Percentiles rank a stretch among this genome's conserved stretches.
Evolutionary conservation across 2,888 invertebrate species (phyloP).

Genomic region (Nephrotoma appendiculata): DNA sequence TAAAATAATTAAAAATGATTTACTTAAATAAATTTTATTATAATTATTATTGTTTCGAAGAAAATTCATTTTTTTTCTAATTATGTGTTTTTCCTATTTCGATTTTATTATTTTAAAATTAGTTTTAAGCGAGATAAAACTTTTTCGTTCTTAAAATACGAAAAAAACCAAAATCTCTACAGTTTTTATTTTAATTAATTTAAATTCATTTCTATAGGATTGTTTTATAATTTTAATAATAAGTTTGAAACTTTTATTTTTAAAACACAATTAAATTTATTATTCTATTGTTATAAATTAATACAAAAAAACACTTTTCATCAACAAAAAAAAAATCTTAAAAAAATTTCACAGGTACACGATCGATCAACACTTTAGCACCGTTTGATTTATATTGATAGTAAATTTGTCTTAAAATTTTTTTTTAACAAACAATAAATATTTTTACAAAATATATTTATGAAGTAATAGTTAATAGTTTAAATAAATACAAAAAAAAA

Average conservation of each 20-base stretch:
- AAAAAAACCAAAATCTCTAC: background rate
- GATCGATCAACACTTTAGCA: background rate
- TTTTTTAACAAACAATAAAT: background rate
- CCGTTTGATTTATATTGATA: background rate
- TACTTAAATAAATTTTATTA: background rate
- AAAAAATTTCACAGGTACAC: background rate
- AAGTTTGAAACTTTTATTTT: background rate
- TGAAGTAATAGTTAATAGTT: background rate
- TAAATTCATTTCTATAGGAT: background rate
- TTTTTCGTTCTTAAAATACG: background rate
- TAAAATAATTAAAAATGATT: background rate
- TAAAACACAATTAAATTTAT: background rate
- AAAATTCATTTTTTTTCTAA: background rate
- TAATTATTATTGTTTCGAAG: background rate
- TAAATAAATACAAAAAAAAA: background rate
- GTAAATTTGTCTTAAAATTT: background rate
- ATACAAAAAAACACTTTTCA: background rate
- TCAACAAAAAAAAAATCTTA: background rate
- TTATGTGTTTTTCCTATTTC: background rate
- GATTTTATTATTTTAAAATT: background rate
- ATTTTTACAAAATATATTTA: background rate
- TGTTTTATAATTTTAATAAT: background rate
- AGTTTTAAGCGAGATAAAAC: background rate
- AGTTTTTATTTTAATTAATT: background rate
- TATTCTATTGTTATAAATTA: background rate